Base-by-base conservation (phyloP, 2,113 vertebrate genomes). In the Enhydra lutris region DNA sequence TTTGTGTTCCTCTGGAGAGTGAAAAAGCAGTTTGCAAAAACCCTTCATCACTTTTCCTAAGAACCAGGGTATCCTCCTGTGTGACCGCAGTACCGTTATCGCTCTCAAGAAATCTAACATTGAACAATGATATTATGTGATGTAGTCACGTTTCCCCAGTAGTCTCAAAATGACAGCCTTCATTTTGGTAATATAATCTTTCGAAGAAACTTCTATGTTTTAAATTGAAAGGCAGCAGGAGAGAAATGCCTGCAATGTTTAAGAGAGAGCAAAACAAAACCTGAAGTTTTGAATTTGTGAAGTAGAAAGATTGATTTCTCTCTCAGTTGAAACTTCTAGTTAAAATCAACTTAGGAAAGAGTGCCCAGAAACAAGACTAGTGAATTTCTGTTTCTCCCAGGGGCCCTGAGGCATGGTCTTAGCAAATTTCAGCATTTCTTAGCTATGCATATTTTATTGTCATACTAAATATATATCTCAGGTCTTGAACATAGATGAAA, bases 171-270 rank as follows among this genome's bases (percentile, higher is more conserved):
- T 47, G 45, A 80, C 21, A 24, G 26, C 34, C n/a, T 97, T 85
- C 23, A 9, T 57, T 57, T 57, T 57, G 55, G 18, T 57, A 57
- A 57, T 57, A 20, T 21, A 57, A 21, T 57, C 18, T 93, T 85
- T 85, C 14, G 36, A 88, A 86, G 79, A 94, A 91, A 36, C 36
- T 50, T 78, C 42, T 73, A 14, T 73, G 18, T 73, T 97, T 97
- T 73, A 82, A 91, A 71, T 61, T 83, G 76, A 82, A 95, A 93
- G 47, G 52, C 7, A 94, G 4, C 55, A 61, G n/a, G 55, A 83
- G 36, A 73, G 39, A 92, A 86, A 89, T 42, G 12, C 34, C 61
- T 79, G 0, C 11, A 57, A 1, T 89, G 63, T 65, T 42, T 86
- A 73, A 69, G 47, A 80, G 59, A 67, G 23, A 93, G 26, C 31